Conservation (phyloP, 2,888 invertebrate species). For the Acronicta aceris region DNA sequence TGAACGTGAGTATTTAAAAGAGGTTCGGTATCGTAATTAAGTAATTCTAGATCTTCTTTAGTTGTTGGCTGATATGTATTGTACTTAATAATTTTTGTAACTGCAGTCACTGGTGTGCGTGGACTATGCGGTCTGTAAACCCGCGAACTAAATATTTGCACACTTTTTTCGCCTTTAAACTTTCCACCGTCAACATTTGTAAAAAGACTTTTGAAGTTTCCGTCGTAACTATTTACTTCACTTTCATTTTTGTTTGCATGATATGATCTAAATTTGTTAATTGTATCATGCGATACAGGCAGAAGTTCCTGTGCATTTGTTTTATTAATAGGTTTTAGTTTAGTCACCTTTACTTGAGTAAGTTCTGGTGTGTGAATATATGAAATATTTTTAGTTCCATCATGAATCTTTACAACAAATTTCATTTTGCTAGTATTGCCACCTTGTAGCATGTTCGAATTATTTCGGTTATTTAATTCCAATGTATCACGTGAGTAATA, state of each 20-base stretch:
- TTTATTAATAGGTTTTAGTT: conserved; percentile 20
- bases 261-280: not conserved
- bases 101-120: conserved; percentile 5
- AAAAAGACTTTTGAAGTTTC: conserved; percentile 3
- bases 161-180: conserved; percentile 3
- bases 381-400: conserved; percentile 20
- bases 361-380: conserved; percentile 12
- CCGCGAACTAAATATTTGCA: conserved; percentile 35
- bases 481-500: not conserved
- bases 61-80: conserved; percentile 71
- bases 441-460: not conserved
- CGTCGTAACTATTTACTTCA: not conserved
- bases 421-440: not conserved
- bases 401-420: conserved; percentile 1
- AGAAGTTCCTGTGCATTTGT: conserved; percentile 8
- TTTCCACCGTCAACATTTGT: not conserved
- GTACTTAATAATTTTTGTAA: conserved; percentile 60
- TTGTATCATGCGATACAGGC: conserved; percentile 2
- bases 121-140: conserved; percentile 7
- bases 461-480: conserved; percentile 3
- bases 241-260: not conserved
- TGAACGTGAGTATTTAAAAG: conserved; percentile 9
- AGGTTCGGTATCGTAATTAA: conserved; percentile 13
- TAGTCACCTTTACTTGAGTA: conserved; percentile 12
- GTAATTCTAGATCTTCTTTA: conserved; percentile 61